Evolutionary conservation across 2,888 invertebrate genomes (phyloP).

Genomic region (Chrysina gloriosa): DNA sequence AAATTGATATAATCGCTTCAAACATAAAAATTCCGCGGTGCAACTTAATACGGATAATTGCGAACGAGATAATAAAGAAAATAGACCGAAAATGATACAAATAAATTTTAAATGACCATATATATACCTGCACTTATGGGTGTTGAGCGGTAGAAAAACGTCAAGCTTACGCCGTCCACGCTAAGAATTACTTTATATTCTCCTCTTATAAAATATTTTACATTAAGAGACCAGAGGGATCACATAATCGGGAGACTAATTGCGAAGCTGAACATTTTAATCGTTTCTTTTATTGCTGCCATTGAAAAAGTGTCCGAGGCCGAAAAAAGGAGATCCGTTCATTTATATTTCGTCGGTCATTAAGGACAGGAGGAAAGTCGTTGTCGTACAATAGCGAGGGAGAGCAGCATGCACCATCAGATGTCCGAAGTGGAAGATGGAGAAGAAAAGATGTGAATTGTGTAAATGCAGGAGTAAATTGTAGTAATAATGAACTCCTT

Average conservation of each 20-base stretch:
- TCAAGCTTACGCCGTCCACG: background rate
- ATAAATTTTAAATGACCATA: conserved; percentile 9
- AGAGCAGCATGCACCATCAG: background rate
- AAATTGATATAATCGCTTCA: conserved; percentile 12
- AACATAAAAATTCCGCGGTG: conserved; percentile 22
- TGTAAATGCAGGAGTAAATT: background rate
- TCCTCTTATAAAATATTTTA: conserved; percentile 4
- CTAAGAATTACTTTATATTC: conserved; percentile 16
- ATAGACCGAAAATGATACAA: background rate
- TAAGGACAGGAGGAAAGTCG: conserved; percentile 3
- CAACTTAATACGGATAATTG: conserved; percentile 26
- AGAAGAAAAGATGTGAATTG: background rate
- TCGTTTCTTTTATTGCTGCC: conserved; percentile 39
- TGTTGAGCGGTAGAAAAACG: conserved; percentile 5
- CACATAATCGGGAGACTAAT: conserved; percentile 40
- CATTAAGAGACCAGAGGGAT: conserved; percentile 21
- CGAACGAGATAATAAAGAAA: conserved; percentile 2
- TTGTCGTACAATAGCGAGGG: background rate
- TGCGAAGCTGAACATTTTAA: conserved; percentile 41
- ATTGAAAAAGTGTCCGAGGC: conserved; percentile 23
- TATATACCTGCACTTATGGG: background rate
- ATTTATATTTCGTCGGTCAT: conserved; percentile 34
- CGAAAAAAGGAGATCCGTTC: conserved; percentile 17
- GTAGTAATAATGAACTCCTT: conserved; percentile 8
- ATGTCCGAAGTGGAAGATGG: background rate